Evolutionary conservation across 2,113 vertebrate species (phyloP).

Genomic region (Lampris incognitus): DNA sequence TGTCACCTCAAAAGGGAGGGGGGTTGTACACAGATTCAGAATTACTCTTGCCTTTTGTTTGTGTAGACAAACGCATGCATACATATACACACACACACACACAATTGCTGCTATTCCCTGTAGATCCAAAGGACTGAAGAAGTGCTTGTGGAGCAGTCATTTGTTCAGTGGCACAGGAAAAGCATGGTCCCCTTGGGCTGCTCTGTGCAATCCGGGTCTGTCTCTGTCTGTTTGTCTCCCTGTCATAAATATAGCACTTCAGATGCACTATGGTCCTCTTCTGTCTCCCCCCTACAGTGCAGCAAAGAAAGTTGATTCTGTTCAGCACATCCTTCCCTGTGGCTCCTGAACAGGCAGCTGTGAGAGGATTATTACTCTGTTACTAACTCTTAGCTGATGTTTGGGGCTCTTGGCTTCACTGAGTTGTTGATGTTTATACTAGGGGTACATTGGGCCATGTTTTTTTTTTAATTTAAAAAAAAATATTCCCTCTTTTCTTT

Average conservation of each 20-base stretch:
- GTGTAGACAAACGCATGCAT: slow-evolving; percentile 8
- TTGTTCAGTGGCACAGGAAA: slow-evolving; percentile 69
- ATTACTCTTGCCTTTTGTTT: slow-evolving; percentile 30
- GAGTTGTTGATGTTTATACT: slow-evolving; percentile 66
- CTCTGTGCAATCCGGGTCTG: slow-evolving; percentile 57
- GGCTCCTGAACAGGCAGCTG: slow-evolving; percentile 68
- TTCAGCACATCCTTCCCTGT: slow-evolving; percentile 64
- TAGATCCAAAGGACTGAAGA: slow-evolving; percentile 53
- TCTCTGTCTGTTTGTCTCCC: slow-evolving; percentile 61
- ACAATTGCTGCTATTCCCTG: slow-evolving; percentile 27
- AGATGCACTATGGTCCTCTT: slow-evolving; percentile 60
- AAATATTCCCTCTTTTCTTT: slow-evolving; percentile 25
- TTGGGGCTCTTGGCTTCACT: slow-evolving; percentile 62
- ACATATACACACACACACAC: slow-evolving; percentile 4
- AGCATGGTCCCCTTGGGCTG: slow-evolving; percentile 53
- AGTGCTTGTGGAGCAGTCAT: slow-evolving; percentile 74
- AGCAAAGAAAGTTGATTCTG: slow-evolving; percentile 69
- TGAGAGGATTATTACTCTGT: slow-evolving; percentile 50
- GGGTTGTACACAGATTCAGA: too few relatives aligned
- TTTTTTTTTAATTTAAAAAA: too few relatives aligned
- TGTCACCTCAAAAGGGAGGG: slow-evolving; percentile 3
- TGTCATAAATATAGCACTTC: slow-evolving; percentile 42
- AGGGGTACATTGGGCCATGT: too few relatives aligned
- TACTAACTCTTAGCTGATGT: slow-evolving; percentile 54
- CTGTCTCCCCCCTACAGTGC: slow-evolving; percentile 50